Conservation (phyloP, 2,113 vertebrate species). For the Danionella cerebrum region DNA sequence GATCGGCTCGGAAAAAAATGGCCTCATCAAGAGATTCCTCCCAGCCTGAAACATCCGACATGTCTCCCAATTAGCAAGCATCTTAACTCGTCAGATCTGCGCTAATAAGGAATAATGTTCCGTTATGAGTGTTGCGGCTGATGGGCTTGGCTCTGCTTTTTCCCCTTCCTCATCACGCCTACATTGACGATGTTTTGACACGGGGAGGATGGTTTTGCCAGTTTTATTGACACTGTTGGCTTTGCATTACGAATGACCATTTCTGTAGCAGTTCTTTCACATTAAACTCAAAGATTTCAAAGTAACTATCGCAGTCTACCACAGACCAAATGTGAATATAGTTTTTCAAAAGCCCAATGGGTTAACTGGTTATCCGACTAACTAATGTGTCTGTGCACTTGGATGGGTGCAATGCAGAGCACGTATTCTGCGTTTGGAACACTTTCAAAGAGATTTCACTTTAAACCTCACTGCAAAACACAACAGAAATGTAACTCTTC, state of each 20-base stretch:
- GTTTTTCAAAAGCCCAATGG: no score
- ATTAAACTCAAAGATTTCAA: background rate
- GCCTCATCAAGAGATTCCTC: slow-evolving; percentile 65
- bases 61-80: slow-evolving; percentile 59
- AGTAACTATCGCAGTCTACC: background rate
- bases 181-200: slow-evolving; percentile 44
- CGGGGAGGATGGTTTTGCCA: slow-evolving; percentile 23
- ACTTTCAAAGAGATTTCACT: no score
- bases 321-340: background rate
- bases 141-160: slow-evolving; percentile 45
- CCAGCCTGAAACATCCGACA: slow-evolving; percentile 60
- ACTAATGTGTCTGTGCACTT: no score
- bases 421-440: no score
- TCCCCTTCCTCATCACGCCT: slow-evolving; percentile 31
- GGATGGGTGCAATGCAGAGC: no score
- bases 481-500: no score
- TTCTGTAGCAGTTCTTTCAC: slow-evolving; percentile 18
- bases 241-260: slow-evolving; percentile 18
- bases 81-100: slow-evolving; percentile 41
- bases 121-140: slow-evolving; percentile 56
- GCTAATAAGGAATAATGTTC: slow-evolving; percentile 63
- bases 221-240: slow-evolving; percentile 31
- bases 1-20: slow-evolving; percentile 64
- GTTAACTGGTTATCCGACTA: no score
- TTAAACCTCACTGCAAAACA: no score